Conservation (phyloP, 2,888 invertebrate genomes). For the Iselma pallidipennis region DNA sequence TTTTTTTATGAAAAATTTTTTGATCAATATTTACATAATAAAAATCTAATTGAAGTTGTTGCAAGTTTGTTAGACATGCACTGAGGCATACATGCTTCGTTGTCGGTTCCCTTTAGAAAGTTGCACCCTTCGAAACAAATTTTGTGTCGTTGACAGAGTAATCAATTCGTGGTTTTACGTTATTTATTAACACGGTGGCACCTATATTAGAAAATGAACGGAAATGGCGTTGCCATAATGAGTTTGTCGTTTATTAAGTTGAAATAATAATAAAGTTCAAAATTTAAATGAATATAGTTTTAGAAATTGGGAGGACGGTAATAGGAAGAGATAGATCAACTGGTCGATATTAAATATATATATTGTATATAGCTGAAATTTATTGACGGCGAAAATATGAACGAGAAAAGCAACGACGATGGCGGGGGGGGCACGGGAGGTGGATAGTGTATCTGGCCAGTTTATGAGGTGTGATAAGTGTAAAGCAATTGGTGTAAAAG, state of each 20-base stretch:
- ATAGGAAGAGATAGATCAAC: background rate
- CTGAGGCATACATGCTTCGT: conserved; percentile 4
- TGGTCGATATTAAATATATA: too few relatives aligned
- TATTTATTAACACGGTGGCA: conserved; percentile 13
- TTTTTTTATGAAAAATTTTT: too few relatives aligned
- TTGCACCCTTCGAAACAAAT: conserved; percentile 8
- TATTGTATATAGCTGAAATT: too few relatives aligned
- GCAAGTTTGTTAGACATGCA: conserved; percentile 11
- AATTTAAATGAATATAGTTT: background rate
- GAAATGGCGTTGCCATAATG: background rate
- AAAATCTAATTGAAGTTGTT: background rate
- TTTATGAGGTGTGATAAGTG: conserved; percentile 37
- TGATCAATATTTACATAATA: too few relatives aligned
- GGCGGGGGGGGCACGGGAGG: background rate
- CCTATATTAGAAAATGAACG: conserved; percentile 1
- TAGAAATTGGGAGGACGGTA: background rate
- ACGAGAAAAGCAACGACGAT: conserved; percentile 1
- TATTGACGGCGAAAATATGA: background rate
- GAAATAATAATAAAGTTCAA: background rate
- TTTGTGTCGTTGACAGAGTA: conserved; percentile 15
- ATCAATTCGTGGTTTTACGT: conserved; percentile 16
- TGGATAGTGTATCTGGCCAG: conserved; percentile 19
- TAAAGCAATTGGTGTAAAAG: conserved; percentile 39
- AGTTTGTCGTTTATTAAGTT: background rate
- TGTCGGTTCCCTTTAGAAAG: background rate